Evolutionary conservation across 2,113 vertebrate species (phyloP), one percentile per base, ranked within the genome.

Genomic region (Tragulus kanchil): DNA sequence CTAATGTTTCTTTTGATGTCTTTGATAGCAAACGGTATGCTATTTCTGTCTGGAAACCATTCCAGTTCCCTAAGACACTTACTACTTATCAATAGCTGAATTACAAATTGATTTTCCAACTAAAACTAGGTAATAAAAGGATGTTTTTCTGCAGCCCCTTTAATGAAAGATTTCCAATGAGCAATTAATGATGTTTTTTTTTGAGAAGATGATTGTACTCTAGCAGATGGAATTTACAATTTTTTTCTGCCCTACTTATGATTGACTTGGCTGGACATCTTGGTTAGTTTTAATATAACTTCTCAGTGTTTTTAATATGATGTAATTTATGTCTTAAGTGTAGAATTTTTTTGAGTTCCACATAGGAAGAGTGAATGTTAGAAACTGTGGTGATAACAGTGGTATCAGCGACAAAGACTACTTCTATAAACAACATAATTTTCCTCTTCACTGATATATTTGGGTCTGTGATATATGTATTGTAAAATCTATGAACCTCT

Each of bases 101-200:
- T 96, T 87, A 78, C 3, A 85, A 93, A 89, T 78, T 82, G 83
- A 96, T 93, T 88, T 7, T 82, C 52, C 16, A 73, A 26, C 25
- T 92, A 95, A 96, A 92, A 8, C 5, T 96, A 48, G 8, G 36
- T 89, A 86, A 90, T 90, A 90, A 79, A 65, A 59, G 15, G 14
- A 5, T 87, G 61, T 77, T 48, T 64, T 95, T 94, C 21, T 86
- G 9, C 10, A 92, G 14, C 16, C 3, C 28, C 62, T 92, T 93
- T 85, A 93, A 89, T 94, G 45, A 97, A 96, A 88, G 17, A 61
- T 87, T 97, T 90, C 42, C 65, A 93, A 26, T 92, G 65, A 93
- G 28, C 42, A 92, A 90, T 95, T 96, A 92, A 26, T 85, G 67
- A 89, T 81, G 28, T 54, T 26, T 92, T 78, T 78, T 94, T 96